Percentiles rank a stretch among this genome's conserved stretches.
Evolutionary conservation across 2,113 vertebrate species (phyloP).

Genomic region (Burhinus oedicnemus): DNA sequence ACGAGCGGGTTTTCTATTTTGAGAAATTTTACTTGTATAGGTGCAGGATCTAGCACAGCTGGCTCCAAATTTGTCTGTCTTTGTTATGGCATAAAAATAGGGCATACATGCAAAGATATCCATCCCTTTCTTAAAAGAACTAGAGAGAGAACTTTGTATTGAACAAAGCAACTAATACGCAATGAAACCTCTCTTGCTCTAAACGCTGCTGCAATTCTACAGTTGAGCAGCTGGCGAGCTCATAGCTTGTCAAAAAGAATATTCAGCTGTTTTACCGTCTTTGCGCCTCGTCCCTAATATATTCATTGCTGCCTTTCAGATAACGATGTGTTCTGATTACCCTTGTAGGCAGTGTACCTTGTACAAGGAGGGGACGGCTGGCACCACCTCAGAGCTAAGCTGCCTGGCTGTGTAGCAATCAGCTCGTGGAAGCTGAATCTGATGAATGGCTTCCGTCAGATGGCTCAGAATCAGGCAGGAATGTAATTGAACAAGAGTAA

Average conservation of each 20-base stretch:
- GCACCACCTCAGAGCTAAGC: not conserved
- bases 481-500: slow-evolving; percentile 41
- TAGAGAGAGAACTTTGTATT: not conserved
- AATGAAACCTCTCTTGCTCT: not conserved
- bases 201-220: not conserved
- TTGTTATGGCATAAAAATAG: not conserved
- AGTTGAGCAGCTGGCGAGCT: not conserved
- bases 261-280: not conserved
- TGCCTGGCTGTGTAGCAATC: not conserved
- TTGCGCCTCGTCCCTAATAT: not conserved
- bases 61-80: not conserved
- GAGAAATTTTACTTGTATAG: not conserved
- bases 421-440: not conserved
- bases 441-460: not conserved
- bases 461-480: not conserved
- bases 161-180: not conserved
- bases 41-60: not conserved
- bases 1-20: not conserved
- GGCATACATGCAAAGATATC: not conserved
- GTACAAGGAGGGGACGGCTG: not conserved
- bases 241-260: not conserved
- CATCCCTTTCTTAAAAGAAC: not conserved
- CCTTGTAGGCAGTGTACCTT: not conserved
- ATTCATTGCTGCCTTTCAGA: not conserved
- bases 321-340: not conserved